Percentiles rank a stretch among this genome's conserved stretches.
phyloP scores from a whole-genome alignment of 2,797 vertebrate genomes.

The Ambastaia sidthimunki region DNA sequence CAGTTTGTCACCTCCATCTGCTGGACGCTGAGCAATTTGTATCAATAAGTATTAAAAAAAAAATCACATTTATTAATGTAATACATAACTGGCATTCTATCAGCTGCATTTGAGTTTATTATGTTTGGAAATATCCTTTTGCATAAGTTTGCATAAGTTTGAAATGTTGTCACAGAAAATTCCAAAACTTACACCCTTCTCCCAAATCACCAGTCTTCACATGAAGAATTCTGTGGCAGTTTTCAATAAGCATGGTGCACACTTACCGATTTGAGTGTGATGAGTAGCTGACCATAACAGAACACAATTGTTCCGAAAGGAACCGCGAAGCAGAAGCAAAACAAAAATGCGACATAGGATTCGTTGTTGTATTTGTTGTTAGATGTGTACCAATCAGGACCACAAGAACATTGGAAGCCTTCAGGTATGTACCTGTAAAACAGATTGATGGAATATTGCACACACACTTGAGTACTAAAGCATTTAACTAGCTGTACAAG shows the following conservation, averaged over 20 bases:
- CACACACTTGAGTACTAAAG: not conserved
- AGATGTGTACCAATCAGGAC: constrained; percentile 78
- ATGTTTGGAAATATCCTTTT: no score
- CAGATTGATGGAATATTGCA: not conserved
- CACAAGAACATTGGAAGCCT: constrained; percentile 78
- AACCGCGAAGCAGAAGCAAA: constrained; percentile 80
- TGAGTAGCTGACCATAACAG: constrained; percentile 80
- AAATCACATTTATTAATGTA: not conserved
- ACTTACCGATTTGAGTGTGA: constrained; percentile 76
- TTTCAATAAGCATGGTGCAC: not conserved
- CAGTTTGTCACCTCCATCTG: not conserved
- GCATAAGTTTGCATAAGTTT: no score
- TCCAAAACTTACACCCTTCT: no score
- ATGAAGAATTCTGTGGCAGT: not conserved
- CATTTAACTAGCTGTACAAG: not conserved
- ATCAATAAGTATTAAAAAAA: not conserved
- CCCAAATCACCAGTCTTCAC: no score
- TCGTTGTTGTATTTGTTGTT: constrained; percentile 79
- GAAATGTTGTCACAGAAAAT: not conserved
- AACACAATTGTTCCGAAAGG: constrained; percentile 76
- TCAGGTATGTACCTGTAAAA: constrained; percentile 76
- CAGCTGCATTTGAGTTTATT: not conserved
- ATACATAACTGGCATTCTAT: not conserved
- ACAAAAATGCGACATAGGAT: constrained; percentile 79
- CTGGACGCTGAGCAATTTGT: not conserved